Base-by-base conservation (phyloP, 2,797 vertebrate species). In the Rhynchotus rufescens region DNA sequence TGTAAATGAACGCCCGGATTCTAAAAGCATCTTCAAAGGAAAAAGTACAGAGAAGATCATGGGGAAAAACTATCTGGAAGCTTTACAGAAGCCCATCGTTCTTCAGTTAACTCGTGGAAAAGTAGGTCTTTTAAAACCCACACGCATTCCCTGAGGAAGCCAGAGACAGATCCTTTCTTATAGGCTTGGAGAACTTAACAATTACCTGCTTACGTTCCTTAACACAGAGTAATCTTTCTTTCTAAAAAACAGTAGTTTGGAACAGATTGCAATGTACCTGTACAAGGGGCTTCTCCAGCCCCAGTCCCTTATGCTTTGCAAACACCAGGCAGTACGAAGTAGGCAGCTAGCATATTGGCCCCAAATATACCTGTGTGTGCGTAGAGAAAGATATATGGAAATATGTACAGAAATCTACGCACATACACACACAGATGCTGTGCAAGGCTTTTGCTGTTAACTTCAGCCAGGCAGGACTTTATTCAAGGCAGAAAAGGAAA, bases 41-140 rank as follows among this genome's bases (percentile, higher is more conserved):
- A 97, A 98, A 94, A 98, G 90, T 15, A 67, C 96, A 20, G 97
- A 98, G 73, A 98, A 97, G 86, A 80, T 99, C 86, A 80, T 99
- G 9, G 98, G 98, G 60, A 98, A 98, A 30, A 93, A 91, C 47
- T 97, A 97, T 72, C 90, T 99, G 42, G 93, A 96, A 77, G 98
- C 98, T 84, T 97, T 99, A 80, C 98, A 98, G 68, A 98, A 97
- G 88, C 99, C 99, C 22, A 96, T 99, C 80, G 72, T 99, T 77
- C 67, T 99, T 82, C 98, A 99, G 76, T 97, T 99, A 90, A 97
- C 94, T 73, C 98, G 98, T 86, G 99, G 99, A 95, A 99, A 99
- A 98, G 99, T 99, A 98, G 98, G 95, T 61, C 15, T 91, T 92
- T 90, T 84, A 68, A 94, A 88, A 56, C 79, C 79, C 28, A 34